Evolutionary conservation across 2,888 invertebrate species (phyloP).

Genomic region (Bombylius discolor): DNA sequence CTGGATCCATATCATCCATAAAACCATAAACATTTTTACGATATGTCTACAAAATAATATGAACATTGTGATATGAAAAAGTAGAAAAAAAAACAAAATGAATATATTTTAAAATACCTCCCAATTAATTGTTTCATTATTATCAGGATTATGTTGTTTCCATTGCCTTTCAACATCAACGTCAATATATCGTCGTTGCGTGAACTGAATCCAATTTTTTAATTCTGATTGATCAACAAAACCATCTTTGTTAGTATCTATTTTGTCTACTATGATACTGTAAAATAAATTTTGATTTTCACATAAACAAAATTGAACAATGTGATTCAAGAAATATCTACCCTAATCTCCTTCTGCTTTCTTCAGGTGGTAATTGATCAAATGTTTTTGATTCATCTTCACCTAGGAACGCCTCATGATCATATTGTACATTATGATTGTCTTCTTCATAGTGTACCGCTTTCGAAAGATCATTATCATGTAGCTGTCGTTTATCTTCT

Average conservation of each 20-base stretch:
- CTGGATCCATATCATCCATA: constrained; percentile 59
- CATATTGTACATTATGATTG: constrained; percentile 77
- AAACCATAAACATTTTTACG: constrained; percentile 79
- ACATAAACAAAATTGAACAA: not conserved
- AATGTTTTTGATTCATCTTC: constrained; percentile 87
- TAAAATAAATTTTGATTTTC: constrained; percentile 16
- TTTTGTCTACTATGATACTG: constrained; percentile 84
- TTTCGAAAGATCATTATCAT: constrained; percentile 60
- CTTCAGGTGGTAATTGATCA: constrained; percentile 87
- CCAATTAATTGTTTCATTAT: constrained; percentile 68
- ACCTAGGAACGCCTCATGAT: constrained; percentile 95
- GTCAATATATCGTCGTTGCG: constrained; percentile 81
- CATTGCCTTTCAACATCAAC: constrained; percentile 90
- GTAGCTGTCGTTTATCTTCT: constrained; percentile 50
- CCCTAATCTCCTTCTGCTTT: constrained; percentile 80
- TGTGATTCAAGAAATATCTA: constrained; percentile 27
- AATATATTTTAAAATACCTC: constrained; percentile 41
- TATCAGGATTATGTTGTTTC: constrained; percentile 75
- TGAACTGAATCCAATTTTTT: constrained; percentile 91
- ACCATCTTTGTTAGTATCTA: constrained; percentile 75
- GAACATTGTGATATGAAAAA: not conserved
- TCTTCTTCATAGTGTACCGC: constrained; percentile 59
- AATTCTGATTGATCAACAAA: constrained; percentile 75
- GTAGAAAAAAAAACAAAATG: not conserved
- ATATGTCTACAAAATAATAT: constrained; percentile 36